These are phyloP conservation scores for Nesometra sesokonis DNA, from an alignment of 35 echinoderm and acorn worm genomes.

Conservation along the genomic window DNA sequence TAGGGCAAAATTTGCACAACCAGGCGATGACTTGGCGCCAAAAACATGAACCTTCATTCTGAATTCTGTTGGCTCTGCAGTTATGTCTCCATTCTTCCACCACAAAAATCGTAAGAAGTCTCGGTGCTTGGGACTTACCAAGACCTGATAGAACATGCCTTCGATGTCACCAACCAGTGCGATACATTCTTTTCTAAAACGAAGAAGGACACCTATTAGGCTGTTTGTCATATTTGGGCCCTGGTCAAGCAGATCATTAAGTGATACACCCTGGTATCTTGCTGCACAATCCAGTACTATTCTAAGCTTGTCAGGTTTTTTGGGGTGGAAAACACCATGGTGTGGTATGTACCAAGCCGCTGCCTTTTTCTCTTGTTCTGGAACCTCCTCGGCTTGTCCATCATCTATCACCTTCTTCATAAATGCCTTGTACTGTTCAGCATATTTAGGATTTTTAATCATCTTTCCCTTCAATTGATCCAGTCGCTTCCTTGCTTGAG, in stretches of 20 bases:
- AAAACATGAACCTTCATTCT: constrained; percentile 29
- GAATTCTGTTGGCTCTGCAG: constrained; percentile 3
- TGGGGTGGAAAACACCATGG: background rate
- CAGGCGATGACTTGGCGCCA: background rate
- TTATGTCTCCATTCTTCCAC: constrained; percentile 28
- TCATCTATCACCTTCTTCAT: background rate
- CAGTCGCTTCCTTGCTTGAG: constrained; percentile 3
- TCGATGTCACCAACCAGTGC: constrained; percentile 35
- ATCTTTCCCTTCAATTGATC: constrained; percentile 8
- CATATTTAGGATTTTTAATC: background rate
- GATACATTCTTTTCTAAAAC: constrained; percentile 19
- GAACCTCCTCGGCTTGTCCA: constrained; percentile 14
- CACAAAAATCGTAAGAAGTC: constrained; percentile 28
- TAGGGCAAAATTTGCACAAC: background rate
- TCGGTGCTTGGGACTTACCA: background rate
- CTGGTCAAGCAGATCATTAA: constrained; percentile 9
- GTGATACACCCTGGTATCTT: background rate
- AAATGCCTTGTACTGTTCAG: constrained; percentile 15
- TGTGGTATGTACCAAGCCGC: constrained; percentile 22
- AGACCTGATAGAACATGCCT: constrained; percentile 24
- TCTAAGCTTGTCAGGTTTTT: background rate
- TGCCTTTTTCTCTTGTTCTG: background rate
- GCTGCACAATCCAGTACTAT: background rate
- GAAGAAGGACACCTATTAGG: constrained; percentile 15
- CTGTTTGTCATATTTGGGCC: constrained; percentile 27